phyloP scores from a whole-genome alignment of 1,140 invertebrate genomes.

The Anagrus nilaparvatae region DNA sequence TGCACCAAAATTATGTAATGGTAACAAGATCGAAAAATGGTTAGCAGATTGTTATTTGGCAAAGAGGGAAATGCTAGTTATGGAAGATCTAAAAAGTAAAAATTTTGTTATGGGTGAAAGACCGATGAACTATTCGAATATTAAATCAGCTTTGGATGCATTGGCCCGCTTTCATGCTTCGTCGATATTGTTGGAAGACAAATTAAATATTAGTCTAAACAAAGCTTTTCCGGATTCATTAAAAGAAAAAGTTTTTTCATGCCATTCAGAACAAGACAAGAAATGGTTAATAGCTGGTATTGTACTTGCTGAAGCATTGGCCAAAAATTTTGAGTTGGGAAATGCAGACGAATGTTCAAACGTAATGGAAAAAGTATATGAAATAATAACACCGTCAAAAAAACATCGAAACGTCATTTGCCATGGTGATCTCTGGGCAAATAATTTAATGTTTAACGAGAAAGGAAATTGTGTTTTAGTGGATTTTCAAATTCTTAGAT shows the following conservation, averaged over 20 bases:
- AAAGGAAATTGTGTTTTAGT: slow-evolving; percentile 42
- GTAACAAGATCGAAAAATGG: neutral
- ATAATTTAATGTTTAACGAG: slow-evolving; percentile 31
- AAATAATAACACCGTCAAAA: slow-evolving; percentile 38
- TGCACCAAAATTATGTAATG: neutral
- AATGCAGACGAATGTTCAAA: slow-evolving; percentile 27
- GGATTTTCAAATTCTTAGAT: slow-evolving; percentile 45
- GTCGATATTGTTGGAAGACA: neutral
- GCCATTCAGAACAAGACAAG: too few species aligned
- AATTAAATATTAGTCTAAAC: too few species aligned
- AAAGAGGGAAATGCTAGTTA: neutral
- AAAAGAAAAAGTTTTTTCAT: too few species aligned
- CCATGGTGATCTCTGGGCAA: slow-evolving; percentile 6
- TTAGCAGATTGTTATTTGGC: neutral
- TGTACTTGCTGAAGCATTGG: slow-evolving; percentile 21
- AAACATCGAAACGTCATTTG: slow-evolving; percentile 34
- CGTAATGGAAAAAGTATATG: slow-evolving; percentile 30
- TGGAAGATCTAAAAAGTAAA: neutral
- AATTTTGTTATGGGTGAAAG: neutral
- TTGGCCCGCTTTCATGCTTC: neutral
- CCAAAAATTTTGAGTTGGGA: slow-evolving; percentile 24
- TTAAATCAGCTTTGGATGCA: neutral
- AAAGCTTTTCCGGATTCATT: too few species aligned
- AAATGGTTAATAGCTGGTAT: slow-evolving; percentile 28
- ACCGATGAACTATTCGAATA: neutral